phyloP scores from a whole-genome alignment of 23 tunicate genomes.

The Aplidium turbinatum region DNA sequence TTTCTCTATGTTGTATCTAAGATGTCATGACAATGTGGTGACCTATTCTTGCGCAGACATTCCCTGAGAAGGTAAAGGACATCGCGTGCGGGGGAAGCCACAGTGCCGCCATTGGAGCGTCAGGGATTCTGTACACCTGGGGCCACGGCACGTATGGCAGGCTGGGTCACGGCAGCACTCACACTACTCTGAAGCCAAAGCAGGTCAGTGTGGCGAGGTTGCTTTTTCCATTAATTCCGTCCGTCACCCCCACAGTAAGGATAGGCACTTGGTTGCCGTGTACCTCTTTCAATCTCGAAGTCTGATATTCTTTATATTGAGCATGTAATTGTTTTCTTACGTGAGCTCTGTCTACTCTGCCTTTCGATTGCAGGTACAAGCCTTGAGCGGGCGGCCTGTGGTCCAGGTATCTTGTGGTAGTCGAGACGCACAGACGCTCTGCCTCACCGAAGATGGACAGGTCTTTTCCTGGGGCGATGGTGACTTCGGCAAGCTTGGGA shows the following conservation, averaged over 20 bases:
- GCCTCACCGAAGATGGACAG: slow-evolving; percentile 46
- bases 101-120: slow-evolving; percentile 73
- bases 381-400: slow-evolving; percentile 50
- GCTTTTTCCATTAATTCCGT: too few relatives aligned
- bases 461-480: slow-evolving; percentile 97
- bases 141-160: slow-evolving; percentile 89
- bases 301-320: too few relatives aligned
- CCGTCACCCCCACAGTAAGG: too few relatives aligned
- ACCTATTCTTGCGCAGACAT: slow-evolving; percentile 54
- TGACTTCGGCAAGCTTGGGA: slow-evolving; percentile 80
- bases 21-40: too few relatives aligned
- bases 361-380: slow-evolving; percentile 42
- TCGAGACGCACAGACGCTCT: slow-evolving; percentile 81
- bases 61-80: slow-evolving; percentile 52
- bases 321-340: too few relatives aligned
- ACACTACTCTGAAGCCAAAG: slow-evolving; percentile 78
- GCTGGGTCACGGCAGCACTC: slow-evolving; percentile 83
- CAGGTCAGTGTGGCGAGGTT: too few relatives aligned
- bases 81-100: slow-evolving; percentile 83
- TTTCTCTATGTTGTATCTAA: too few relatives aligned
- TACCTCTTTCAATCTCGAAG: too few relatives aligned
- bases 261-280: too few relatives aligned
- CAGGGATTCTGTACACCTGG: slow-evolving; percentile 84
- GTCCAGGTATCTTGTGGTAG: slow-evolving; percentile 80
- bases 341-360: too few relatives aligned